Conservation (phyloP, 2,113 vertebrate genomes). For the Pseudopipra pipra region DNA sequence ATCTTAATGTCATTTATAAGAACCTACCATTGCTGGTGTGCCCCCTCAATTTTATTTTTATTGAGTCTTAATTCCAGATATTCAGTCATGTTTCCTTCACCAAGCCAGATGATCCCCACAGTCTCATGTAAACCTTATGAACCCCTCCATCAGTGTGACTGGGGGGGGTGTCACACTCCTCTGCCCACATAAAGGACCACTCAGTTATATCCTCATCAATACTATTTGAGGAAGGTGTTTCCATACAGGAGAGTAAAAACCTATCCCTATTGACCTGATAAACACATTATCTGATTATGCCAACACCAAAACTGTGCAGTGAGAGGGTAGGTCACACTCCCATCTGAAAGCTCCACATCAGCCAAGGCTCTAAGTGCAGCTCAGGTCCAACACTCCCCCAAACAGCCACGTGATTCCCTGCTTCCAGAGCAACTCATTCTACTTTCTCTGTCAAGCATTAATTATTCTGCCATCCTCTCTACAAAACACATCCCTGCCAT, state of each 20-base stretch:
- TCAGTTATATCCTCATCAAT: not conserved
- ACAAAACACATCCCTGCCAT: not conserved
- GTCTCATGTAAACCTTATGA: not conserved
- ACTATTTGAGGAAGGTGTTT: not conserved
- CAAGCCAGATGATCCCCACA: not conserved
- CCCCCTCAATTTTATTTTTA: not conserved
- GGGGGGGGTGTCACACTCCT: not conserved
- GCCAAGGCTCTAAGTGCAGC: not conserved
- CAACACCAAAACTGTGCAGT: not conserved
- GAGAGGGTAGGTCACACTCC: not conserved
- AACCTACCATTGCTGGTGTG: not conserved
- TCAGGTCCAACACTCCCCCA: not conserved
- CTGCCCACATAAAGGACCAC: not conserved
- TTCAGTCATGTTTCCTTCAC: not conserved
- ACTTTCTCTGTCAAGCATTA: not conserved
- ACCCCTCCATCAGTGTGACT: not conserved
- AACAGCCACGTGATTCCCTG: rapidly evolving
- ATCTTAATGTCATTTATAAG: not conserved
- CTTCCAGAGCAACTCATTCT: not conserved
- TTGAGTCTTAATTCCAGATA: not conserved
- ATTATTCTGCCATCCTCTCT: not conserved
- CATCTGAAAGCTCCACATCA: not conserved
- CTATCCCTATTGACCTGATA: not conserved
- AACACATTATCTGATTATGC: not conserved
- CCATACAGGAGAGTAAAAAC: not conserved